Evolutionary conservation across 2,888 invertebrate genomes (phyloP), one percentile per base, ranked within the genome.

Genomic region (Aleiodes leptofemur): DNA sequence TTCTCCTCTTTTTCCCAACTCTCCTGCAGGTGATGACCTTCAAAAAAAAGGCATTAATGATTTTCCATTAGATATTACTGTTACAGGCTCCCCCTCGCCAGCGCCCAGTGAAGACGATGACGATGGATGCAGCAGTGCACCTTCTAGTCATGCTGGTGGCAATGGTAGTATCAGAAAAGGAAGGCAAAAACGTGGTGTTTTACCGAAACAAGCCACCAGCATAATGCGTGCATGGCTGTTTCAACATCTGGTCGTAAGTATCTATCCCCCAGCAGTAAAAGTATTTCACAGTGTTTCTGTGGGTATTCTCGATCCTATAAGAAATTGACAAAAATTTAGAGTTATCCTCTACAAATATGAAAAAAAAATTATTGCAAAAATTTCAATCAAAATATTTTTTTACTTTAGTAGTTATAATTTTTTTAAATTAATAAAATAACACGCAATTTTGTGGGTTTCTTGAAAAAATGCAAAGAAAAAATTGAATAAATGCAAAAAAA

Each of bases 221-320:
- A 97, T 97, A 80, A 97, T 98, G 97, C 91, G 98, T 80, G 96
- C 97, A 72, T 98, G 98, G 98, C 93, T 98, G 79, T 98, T 98
- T 91, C 97, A 98, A 89, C 98, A 98, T 90, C 93, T 98, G 85
- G 97, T 97, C 90, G 98, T 97, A 89, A 93, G 94, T 90, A 79
- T 23, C 38, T 31, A 23, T 57, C 57, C 14, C 14, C n/a, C 43
- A 23, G 23, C 23, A 23, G 23, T 23, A 1, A 23, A 23, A 23
- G 23, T 23, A 2, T 23, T 23, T 23, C 23, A 23, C 23, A 23
- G 23, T 23, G 23, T 23, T 23, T 23, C 23, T 23, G 23, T 23
- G 1, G 23, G 23, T 23, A 23, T 23, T 23, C 23, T 23, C 23
- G 23, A 23, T 23, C 23, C 23, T 1, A 23, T 23, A 2, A 23